Evolutionary conservation across 2,113 vertebrate genomes (phyloP), one percentile per base, ranked within the genome.

Genomic region (Cisticola juncidis): DNA sequence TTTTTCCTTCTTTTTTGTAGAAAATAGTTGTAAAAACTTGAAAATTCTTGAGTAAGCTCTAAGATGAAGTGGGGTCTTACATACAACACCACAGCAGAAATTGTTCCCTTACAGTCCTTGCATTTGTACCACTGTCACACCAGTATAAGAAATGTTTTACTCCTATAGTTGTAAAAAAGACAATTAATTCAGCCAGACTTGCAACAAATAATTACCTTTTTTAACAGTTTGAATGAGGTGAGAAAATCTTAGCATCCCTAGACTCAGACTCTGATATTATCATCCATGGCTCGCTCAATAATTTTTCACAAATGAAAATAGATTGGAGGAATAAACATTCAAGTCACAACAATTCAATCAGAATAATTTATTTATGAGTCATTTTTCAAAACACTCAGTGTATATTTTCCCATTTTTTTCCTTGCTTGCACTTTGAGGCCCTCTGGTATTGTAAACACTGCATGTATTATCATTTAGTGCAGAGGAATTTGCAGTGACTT

Each of bases 351-450:
- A 51, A 97, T 95, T 97, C 92, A 95, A 95, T 88, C 76, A 94
- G 85, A 93, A 96, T 97, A 33, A 96, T 97, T 97, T 98, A 97
- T 97, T 98, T 97, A 96, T 94, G 86, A 97, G 73, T 94, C 65
- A 76, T 96, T 97, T 98, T 97, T 83, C 77, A 73, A 97, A 96
- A 94, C 57, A 81, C 68, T 81, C 50, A 76, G 45, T 94, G 68
- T 96, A 92, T 96, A 93, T 95, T 97, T 98, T 86, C 58, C 60
- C 83, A 76, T 94, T 58, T 89, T 89, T 96, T 97, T 95, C 45
- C 65, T 94, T 97, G 83, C 89, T 85, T 88, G 81, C 54, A 74
- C 94, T 90, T 95, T 97, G 87, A 92, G 92, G 92, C 23, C 48
- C 95, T 94, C 94, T 91, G 54, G 31, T 95, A 73, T 69, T 97